Percentiles rank a stretch among this genome's conserved stretches.
These are phyloP conservation scores for Oreochromis spilurus DNA, from an alignment of 2,113 vertebrate genomes.

Conservation along the genomic window DNA sequence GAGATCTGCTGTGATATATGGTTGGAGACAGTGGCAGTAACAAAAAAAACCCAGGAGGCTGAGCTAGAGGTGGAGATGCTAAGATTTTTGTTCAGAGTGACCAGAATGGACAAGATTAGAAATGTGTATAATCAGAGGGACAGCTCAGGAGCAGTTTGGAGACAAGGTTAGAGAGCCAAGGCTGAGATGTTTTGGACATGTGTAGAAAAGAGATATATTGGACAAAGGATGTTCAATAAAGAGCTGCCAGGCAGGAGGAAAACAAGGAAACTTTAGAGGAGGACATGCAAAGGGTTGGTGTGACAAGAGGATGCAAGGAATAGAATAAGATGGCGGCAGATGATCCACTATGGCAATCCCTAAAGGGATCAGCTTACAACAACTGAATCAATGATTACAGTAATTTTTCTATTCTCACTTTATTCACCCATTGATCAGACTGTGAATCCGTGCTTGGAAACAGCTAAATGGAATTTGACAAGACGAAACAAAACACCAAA, in stretches of 20 bases:
- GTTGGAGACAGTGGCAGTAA: neutral
- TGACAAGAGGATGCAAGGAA: neutral
- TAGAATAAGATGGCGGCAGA: neutral
- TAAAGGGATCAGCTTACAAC: neutral
- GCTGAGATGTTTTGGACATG: neutral
- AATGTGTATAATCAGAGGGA: neutral
- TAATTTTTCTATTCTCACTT: neutral
- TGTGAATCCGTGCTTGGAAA: neutral
- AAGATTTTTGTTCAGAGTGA: neutral
- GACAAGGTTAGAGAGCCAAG: neutral
- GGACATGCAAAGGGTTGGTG: neutral
- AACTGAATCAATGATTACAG: neutral
- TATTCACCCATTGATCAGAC: neutral
- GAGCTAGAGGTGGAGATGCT: neutral
- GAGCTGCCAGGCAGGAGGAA: neutral
- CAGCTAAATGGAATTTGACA: neutral
- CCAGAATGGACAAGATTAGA: neutral
- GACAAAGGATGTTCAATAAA: neutral
- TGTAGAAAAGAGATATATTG: neutral
- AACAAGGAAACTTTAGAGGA: neutral
- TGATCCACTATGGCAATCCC: neutral
- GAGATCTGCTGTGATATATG: neutral
- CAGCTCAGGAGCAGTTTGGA: neutral
- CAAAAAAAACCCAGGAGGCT: neutral
- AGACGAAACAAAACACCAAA: neutral